These are phyloP conservation scores for Spodoptera littoralis DNA, from an alignment of 2,888 invertebrate species.

Conservation along the genomic window DNA sequence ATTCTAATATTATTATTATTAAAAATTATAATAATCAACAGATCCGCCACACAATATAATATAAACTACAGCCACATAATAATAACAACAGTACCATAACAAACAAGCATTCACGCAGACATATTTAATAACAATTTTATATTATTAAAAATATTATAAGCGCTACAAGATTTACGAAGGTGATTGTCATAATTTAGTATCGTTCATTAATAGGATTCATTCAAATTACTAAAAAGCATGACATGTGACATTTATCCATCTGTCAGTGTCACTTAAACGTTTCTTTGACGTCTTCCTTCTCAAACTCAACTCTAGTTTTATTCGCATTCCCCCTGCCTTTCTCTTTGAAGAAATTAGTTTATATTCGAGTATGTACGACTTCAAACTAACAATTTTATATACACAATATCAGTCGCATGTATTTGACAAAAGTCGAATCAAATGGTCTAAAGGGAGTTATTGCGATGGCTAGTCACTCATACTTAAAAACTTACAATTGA, in stretches of 20 bases:
- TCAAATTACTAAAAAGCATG: conserved; percentile 26
- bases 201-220: conserved; percentile 22
- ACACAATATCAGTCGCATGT: conserved; percentile 50
- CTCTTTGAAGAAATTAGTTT: background rate
- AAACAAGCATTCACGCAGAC: conserved; percentile 40
- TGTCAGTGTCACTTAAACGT: background rate
- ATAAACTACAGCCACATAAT: conserved; percentile 36
- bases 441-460: conserved; percentile 21
- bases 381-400: conserved; percentile 36
- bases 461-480: background rate
- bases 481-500: background rate
- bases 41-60: conserved; percentile 26
- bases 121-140: conserved; percentile 39
- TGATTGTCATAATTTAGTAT: conserved; percentile 42
- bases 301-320: conserved; percentile 7
- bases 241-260: background rate
- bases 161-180: conserved; percentile 51
- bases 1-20: conserved; percentile 22
- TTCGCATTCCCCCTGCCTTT: background rate
- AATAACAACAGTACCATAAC: conserved; percentile 34
- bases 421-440: conserved; percentile 27
- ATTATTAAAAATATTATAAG: conserved; percentile 40
- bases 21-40: conserved; percentile 26
- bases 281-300: conserved; percentile 11
- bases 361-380: conserved; percentile 17